Percentiles rank a stretch among this genome's conserved stretches.
phyloP scores from a whole-genome alignment of 1,140 invertebrate genomes.

The Dinoponera quadriceps region DNA sequence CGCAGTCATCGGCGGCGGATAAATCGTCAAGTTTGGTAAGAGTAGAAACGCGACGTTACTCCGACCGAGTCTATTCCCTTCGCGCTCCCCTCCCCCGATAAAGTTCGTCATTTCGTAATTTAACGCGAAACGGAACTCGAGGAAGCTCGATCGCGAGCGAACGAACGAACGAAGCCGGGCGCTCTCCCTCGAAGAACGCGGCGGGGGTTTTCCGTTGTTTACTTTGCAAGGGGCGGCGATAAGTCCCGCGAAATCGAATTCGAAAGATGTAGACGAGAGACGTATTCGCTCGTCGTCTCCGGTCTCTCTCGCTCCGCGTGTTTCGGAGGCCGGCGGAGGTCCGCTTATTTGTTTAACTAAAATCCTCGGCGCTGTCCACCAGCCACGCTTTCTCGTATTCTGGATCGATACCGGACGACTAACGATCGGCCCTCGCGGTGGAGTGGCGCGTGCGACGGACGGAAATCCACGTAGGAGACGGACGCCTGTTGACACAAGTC shows the following conservation, averaged over 20 bases:
- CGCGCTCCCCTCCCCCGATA: neutral
- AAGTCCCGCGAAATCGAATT: conserved; percentile 70
- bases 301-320: too few species aligned
- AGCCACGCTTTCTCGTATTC: conserved; percentile 60
- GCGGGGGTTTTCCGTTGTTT: conserved; percentile 14
- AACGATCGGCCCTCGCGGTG: conserved; percentile 28
- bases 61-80: neutral
- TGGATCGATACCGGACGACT: conserved; percentile 67
- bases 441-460: conserved; percentile 71
- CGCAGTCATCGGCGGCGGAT: too few species aligned
- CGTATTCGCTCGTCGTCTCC: conserved; percentile 32
- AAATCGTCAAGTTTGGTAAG: neutral
- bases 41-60: neutral
- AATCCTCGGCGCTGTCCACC: conserved; percentile 70
- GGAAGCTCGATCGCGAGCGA: too few species aligned
- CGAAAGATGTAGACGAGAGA: conserved; percentile 38
- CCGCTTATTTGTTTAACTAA: conserved; percentile 78
- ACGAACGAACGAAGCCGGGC: too few species aligned
- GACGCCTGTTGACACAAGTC: conserved; percentile 67
- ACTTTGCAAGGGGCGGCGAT: conserved; percentile 29
- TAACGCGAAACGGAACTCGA: too few species aligned
- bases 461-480: conserved; percentile 65
- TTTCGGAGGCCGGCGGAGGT: too few species aligned
- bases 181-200: too few species aligned
- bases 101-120: too few species aligned